Evolutionary conservation across 2,888 invertebrate genomes (phyloP).

Genomic region (Dynastes maya): DNA sequence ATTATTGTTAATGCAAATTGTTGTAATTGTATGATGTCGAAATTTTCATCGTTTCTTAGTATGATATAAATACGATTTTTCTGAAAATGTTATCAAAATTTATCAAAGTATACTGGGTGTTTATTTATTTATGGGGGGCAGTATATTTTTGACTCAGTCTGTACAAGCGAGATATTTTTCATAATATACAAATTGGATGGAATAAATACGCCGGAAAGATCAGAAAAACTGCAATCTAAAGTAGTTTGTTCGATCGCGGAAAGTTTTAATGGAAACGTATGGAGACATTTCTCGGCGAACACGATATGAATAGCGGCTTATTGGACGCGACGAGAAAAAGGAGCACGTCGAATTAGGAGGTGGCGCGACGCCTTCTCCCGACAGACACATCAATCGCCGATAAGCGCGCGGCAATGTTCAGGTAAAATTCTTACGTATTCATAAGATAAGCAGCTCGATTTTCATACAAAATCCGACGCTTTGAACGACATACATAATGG

Average conservation of each 20-base stretch:
- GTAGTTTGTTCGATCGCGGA: constrained; percentile 21
- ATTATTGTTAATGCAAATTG: too few species aligned
- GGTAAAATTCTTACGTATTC: constrained; percentile 57
- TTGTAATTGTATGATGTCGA: too few species aligned
- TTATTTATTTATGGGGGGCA: too few species aligned
- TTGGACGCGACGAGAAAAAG: constrained; percentile 27
- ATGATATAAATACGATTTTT: too few species aligned
- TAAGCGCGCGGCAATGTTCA: constrained; percentile 41
- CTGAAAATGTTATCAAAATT: too few species aligned
- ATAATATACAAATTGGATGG: neutral
- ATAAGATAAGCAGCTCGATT: constrained; percentile 63
- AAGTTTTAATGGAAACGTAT: constrained; percentile 35
- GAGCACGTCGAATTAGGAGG: constrained; percentile 20
- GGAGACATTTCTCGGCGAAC: constrained; percentile 16
- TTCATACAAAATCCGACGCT: constrained; percentile 64
- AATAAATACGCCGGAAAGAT: neutral
- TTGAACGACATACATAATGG: constrained; percentile 66
- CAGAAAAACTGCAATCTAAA: constrained; percentile 15
- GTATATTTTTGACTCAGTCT: too few species aligned
- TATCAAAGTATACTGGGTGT: too few species aligned
- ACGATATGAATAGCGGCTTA: constrained; percentile 31
- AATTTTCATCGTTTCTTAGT: too few species aligned
- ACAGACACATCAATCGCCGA: constrained; percentile 36
- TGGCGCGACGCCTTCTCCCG: constrained; percentile 4
- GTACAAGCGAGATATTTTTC: neutral